Conservation (phyloP, 2,888 invertebrate genomes). For the Caradrina kadenii region DNA sequence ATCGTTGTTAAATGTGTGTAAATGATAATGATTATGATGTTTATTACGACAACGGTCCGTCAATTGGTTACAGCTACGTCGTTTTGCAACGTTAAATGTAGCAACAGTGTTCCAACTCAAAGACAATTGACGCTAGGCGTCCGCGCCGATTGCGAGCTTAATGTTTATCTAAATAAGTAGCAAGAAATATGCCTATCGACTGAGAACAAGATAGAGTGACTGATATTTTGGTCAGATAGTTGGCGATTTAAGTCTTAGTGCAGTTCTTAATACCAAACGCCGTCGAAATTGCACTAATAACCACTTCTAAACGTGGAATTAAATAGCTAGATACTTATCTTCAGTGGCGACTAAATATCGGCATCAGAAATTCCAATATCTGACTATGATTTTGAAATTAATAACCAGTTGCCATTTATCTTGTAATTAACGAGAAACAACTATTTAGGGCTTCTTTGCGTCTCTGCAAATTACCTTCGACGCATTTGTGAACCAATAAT, state of each 20-base stretch:
- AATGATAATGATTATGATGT: slow-evolving; percentile 43
- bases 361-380: slow-evolving; percentile 48
- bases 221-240: slow-evolving; percentile 52
- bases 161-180: slow-evolving; percentile 55
- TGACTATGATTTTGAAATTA: slow-evolving; percentile 53
- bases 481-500: slow-evolving; percentile 23
- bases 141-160: slow-evolving; percentile 26
- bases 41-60: slow-evolving; percentile 47
- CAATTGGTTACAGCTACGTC: slow-evolving; percentile 34
- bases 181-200: slow-evolving; percentile 56
- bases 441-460: slow-evolving; percentile 48
- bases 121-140: slow-evolving; percentile 55
- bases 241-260: slow-evolving; percentile 50
- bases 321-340: slow-evolving; percentile 57
- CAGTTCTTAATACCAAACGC: slow-evolving; percentile 50
- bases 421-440: slow-evolving; percentile 48
- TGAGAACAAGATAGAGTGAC: slow-evolving; percentile 40
- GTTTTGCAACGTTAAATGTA: slow-evolving; percentile 38
- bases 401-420: slow-evolving; percentile 50
- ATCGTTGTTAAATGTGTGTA: slow-evolving; percentile 47
- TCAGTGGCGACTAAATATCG: slow-evolving; percentile 50
- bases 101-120: slow-evolving; percentile 47
- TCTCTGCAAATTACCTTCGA: slow-evolving; percentile 25
- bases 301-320: slow-evolving; percentile 50
- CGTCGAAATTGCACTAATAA: slow-evolving; percentile 51